Base-by-base conservation (phyloP, 2,113 vertebrate species). In the Chaenogobius annularis region DNA sequence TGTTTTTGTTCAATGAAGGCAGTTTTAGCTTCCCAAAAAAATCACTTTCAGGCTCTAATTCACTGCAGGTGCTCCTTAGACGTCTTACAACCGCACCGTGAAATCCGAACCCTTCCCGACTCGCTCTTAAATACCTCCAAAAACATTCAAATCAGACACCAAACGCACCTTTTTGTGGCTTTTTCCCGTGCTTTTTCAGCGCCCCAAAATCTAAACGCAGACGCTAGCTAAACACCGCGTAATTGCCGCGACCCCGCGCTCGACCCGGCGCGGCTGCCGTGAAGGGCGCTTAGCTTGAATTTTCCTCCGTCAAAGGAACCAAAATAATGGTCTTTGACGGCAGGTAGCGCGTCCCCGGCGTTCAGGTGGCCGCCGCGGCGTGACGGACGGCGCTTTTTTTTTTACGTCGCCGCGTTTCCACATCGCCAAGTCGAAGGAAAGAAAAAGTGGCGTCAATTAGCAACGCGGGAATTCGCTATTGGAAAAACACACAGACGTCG, bases 241-340 rank as follows among this genome's bases (percentile, higher is more conserved):
- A 43, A 63, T 63, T 63, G 61, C 15, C 31, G 15, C 17, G 61
- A 74, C 31, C 44, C 63, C 54, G 13, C 37, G 0, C 19, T 67
- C 72, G 73, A 66, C 55, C 70, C 20, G 17, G 67, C n/a, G 59
- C 73, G 19, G 71, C 66, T 31, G 71, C 37, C 15, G 8, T 37
- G 35, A 13, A n/a, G 23, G 55, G 31, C 19, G 35, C 50, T 59
- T 11, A 23, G 47, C 63, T 72, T 43, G 31, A 19, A 73, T 70
- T n/a, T 61, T 56, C 50, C 8, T 56, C 58, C n/a, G 26, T 69
- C 67, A 31, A 48, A 55, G 47, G 19, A 87, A 85, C 66, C 66
- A 78, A 86, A 90, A 85, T 73, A 86, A 84, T 67, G 75, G 52
- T 1, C 11, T 9, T 7, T 15, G 47, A 50, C 52, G 80, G 31